Conservation (phyloP, 2,888 invertebrate species). For the Lepeophtheirus nordmannii region DNA sequence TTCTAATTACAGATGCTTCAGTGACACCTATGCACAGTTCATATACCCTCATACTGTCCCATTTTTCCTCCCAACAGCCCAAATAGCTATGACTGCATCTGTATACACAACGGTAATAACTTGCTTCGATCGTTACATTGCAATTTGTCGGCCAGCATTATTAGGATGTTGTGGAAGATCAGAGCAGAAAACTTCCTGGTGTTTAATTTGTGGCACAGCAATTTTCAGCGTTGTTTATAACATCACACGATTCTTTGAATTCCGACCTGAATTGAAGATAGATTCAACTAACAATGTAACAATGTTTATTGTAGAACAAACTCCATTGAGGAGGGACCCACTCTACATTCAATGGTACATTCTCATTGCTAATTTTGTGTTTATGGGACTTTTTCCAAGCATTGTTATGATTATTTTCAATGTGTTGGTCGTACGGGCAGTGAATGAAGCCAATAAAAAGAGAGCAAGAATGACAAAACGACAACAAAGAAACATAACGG, state of each 20-base stretch:
- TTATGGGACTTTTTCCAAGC: constrained; percentile 15
- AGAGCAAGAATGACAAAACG: constrained; percentile 15
- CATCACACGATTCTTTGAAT: constrained; percentile 14
- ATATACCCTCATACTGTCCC: constrained; percentile 15
- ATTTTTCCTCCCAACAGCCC: constrained; percentile 8
- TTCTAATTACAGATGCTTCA: neutral
- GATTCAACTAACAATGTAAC: neutral
- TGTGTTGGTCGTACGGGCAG: constrained; percentile 15
- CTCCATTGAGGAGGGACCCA: neutral
- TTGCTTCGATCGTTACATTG: constrained; percentile 19
- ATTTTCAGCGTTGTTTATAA: constrained; percentile 13
- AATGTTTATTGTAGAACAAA: neutral
- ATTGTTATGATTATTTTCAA: constrained; percentile 18
- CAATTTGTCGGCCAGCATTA: constrained; percentile 16
- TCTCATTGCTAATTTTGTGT: constrained; percentile 10
- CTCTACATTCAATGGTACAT: constrained; percentile 20
- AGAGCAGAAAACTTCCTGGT: constrained; percentile 12
- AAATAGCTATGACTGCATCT: constrained; percentile 15
- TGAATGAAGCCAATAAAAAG: constrained; percentile 11
- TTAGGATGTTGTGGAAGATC: constrained; percentile 14
- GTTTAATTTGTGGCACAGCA: constrained; percentile 12
- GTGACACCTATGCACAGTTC: constrained; percentile 10
- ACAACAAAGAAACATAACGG: constrained; percentile 18
- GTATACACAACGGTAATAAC: constrained; percentile 19
- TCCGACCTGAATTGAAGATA: neutral